Evolutionary conservation across 2,888 invertebrate genomes (phyloP).

Genomic region (Trachelus tabidus): DNA sequence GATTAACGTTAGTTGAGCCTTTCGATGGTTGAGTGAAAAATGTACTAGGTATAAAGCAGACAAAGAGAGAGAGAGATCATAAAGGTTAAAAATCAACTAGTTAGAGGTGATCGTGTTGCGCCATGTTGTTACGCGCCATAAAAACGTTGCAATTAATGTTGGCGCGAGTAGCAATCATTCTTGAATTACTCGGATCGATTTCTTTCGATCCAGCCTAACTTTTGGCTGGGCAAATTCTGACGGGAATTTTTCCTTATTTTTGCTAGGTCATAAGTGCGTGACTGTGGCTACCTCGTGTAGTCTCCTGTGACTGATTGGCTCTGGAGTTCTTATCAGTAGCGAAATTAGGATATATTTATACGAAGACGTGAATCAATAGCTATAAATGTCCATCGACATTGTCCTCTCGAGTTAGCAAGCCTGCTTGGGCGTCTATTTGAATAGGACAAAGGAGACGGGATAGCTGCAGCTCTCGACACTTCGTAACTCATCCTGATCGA

Average conservation of each 20-base stretch:
- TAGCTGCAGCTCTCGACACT: not conserved
- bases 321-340: not conserved
- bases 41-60: not conserved
- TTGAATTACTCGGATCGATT: not conserved
- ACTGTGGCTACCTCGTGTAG: not conserved
- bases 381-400: not conserved
- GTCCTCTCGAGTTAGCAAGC: not conserved
- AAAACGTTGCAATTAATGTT: not conserved
- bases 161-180: not conserved
- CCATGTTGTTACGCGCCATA: not conserved
- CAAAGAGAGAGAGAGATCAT: not conserved
- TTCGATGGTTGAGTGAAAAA: not conserved
- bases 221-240: not conserved
- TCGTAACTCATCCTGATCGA: not conserved
- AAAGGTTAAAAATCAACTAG: not conserved
- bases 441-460: not conserved
- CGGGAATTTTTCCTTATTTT: not conserved
- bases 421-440: not conserved
- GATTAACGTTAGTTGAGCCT: conserved; percentile 6
- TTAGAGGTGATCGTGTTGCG: not conserved
- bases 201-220: not conserved
- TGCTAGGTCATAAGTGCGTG: not conserved
- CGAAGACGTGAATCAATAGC: not conserved
- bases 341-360: not conserved
- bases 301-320: not conserved